Evolutionary conservation across 1,140 invertebrate genomes (phyloP).

Genomic region (Bilobella aurantiaca): DNA sequence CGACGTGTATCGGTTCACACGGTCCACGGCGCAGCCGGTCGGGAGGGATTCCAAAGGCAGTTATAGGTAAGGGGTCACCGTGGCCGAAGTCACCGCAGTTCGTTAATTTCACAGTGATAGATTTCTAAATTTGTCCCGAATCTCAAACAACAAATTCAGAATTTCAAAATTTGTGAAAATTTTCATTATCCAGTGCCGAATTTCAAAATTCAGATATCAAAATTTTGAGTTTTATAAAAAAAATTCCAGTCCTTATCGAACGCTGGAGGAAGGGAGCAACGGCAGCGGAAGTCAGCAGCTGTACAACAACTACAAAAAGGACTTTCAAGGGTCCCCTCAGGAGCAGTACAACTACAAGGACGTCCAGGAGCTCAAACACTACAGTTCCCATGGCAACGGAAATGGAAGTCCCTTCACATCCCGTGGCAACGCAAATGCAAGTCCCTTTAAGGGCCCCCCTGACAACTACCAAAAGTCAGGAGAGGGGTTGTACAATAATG

Average conservation of each 20-base stretch:
- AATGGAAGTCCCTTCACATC: background rate
- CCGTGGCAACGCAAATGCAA: background rate
- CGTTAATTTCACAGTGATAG: too few relatives aligned
- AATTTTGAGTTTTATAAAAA: background rate
- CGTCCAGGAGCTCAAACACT: background rate
- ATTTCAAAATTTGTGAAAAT: too few relatives aligned
- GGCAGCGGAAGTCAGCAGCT: background rate
- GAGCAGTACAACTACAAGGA: background rate
- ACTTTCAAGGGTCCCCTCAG: background rate
- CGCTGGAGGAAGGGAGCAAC: background rate
- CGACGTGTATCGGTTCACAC: slow-evolving; percentile 55
- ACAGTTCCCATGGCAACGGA: background rate
- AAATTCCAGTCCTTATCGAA: background rate
- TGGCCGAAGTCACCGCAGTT: too few relatives aligned
- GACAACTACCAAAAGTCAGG: background rate
- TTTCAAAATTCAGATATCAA: background rate
- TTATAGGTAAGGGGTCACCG: background rate
- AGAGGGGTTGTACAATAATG: too few relatives aligned
- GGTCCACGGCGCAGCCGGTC: slow-evolving; percentile 39
- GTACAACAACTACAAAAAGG: slow-evolving; percentile 2
- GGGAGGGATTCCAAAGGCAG: background rate
- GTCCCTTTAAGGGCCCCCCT: background rate
- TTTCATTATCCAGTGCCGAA: background rate
- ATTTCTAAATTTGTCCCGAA: too few relatives aligned
- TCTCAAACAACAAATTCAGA: too few relatives aligned